A percentile compares a stretch with the other conserved stretches of the same genome.
Evolutionary conservation across 2,888 invertebrate species (phyloP).

Genomic region (Mesodorylaimus sp.): DNA sequence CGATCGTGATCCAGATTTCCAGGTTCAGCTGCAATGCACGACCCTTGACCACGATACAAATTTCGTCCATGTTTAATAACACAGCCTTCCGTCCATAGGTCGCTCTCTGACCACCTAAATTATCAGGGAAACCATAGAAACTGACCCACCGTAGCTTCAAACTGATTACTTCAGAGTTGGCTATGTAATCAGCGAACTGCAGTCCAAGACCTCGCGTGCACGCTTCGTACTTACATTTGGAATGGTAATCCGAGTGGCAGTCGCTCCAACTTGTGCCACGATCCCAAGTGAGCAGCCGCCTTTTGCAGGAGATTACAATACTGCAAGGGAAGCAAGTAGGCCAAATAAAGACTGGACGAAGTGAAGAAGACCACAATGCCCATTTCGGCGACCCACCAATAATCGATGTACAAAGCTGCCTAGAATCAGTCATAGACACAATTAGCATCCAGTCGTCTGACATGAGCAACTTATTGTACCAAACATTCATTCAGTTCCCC

Average conservation of each 20-base stretch:
- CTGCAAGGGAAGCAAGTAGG: slow-evolving; percentile 47
- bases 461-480: too few species aligned
- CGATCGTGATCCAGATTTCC: slow-evolving; percentile 57
- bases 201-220: too few species aligned
- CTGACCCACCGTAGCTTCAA: too few species aligned
- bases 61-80: slow-evolving; percentile 53
- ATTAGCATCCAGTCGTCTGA: too few species aligned
- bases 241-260: too few species aligned
- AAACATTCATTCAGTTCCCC: too few species aligned
- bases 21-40: slow-evolving; percentile 69
- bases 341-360: slow-evolving; percentile 56
- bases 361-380: slow-evolving; percentile 64
- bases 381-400: slow-evolving; percentile 63
- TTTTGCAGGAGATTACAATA: slow-evolving; percentile 77
- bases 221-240: too few species aligned
- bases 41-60: slow-evolving; percentile 53
- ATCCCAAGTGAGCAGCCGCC: slow-evolving; percentile 42
- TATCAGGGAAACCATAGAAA: neutral
- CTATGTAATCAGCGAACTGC: too few species aligned
- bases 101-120: slow-evolving; percentile 41
- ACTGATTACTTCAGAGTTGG: too few species aligned
- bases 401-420: slow-evolving; percentile 52
- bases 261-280: slow-evolving; percentile 9
- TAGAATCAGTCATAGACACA: slow-evolving; percentile 21
- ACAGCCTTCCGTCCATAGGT: slow-evolving; percentile 56